phyloP scores from a whole-genome alignment of 2,888 invertebrate genomes.

The Helicoverpa assulta region DNA sequence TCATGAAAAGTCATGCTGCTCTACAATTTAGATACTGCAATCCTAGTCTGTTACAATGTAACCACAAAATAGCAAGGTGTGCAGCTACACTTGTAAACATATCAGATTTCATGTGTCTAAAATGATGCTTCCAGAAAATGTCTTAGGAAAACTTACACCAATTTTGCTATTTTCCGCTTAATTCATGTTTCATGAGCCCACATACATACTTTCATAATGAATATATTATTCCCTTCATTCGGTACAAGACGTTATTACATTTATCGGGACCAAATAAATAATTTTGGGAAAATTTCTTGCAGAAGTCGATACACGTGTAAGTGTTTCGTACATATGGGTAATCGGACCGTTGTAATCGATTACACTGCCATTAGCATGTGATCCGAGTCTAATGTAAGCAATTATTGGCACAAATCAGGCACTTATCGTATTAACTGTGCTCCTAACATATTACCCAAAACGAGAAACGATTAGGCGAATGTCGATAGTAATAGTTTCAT shows the following conservation, averaged over 20 bases:
- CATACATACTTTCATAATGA: neutral
- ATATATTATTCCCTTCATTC: conserved; percentile 6
- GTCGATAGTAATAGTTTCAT: neutral
- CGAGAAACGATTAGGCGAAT: neutral
- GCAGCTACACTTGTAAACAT: no score
- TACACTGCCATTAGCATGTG: conserved; percentile 13
- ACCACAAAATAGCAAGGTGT: no score
- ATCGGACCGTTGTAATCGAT: conserved; percentile 48
- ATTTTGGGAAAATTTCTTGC: conserved; percentile 12
- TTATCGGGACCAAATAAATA: neutral
- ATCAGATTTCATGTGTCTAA: no score
- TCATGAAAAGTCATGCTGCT: neutral
- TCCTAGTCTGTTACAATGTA: no score
- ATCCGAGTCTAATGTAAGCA: conserved; percentile 6
- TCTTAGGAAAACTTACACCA: neutral
- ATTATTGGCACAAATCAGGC: conserved; percentile 5
- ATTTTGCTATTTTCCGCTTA: neutral
- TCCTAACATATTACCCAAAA: neutral
- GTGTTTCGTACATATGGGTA: conserved; percentile 22
- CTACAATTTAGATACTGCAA: no score
- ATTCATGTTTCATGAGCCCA: neutral
- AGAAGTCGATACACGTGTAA: conserved; percentile 17
- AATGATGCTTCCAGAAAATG: neutral
- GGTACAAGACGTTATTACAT: conserved; percentile 12
- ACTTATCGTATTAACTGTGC: neutral